Conservation (phyloP, 2,888 invertebrate species). For the Cheilosia soror region DNA sequence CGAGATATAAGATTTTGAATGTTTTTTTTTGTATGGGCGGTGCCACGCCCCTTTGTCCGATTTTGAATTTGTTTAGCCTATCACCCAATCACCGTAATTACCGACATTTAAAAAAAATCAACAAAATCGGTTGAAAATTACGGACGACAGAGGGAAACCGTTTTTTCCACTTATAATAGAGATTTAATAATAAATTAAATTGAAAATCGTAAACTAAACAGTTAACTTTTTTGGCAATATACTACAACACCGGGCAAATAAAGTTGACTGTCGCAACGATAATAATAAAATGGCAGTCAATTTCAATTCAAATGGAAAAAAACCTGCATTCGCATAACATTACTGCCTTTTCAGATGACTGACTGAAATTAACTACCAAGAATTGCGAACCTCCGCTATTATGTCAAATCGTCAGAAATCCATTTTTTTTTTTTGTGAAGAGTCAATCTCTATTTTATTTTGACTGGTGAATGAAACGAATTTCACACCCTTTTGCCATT, state of each 20-base stretch:
- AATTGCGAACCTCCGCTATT: slow-evolving; percentile 23
- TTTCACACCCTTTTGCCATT: slow-evolving; percentile 63
- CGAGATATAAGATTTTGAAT: too few species aligned
- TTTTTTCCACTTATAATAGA: too few species aligned
- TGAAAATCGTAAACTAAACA: neutral
- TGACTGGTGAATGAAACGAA: slow-evolving; percentile 14
- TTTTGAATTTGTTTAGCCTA: too few species aligned
- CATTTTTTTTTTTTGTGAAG: neutral
- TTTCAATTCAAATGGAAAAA: slow-evolving; percentile 39
- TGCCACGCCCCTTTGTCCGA: too few species aligned
- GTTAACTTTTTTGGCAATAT: neutral
- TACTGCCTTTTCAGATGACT: slow-evolving; percentile 46
- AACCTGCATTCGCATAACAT: slow-evolving; percentile 26
- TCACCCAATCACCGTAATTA: too few species aligned
- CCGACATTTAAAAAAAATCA: too few species aligned
- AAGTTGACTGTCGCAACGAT: slow-evolving; percentile 12
- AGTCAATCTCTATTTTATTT: slow-evolving; percentile 6
- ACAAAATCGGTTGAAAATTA: too few species aligned
- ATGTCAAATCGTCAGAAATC: slow-evolving; percentile 40
- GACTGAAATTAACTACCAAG: slow-evolving; percentile 42
- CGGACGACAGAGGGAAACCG: too few species aligned
- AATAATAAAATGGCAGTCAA: slow-evolving; percentile 39
- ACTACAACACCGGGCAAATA: neutral
- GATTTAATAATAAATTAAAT: too few species aligned
- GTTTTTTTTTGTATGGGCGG: too few species aligned